Conservation (phyloP, 2,113 vertebrate genomes). For the Xiphophorus maculatus region DNA sequence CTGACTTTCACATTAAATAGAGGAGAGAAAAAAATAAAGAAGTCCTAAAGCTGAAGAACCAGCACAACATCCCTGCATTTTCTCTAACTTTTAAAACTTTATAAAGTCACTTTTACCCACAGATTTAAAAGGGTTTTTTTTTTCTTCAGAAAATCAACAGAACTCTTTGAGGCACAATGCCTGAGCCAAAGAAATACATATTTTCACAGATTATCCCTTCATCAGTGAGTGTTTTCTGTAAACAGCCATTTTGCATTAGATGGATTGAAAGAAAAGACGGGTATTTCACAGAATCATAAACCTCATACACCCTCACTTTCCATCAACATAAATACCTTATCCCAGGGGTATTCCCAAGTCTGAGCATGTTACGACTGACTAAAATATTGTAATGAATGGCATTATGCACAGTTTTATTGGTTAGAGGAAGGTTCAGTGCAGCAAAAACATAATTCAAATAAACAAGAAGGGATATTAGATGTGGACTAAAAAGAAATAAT, state of each 20-base stretch:
- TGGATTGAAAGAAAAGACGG: conserved; percentile 64
- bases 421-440: background rate
- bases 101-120: background rate
- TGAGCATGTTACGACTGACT: conserved; percentile 42
- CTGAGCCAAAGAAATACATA: conserved; percentile 31
- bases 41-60: background rate
- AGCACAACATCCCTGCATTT: background rate
- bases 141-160: background rate
- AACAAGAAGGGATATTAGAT: background rate
- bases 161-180: conserved; percentile 9
- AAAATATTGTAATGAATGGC: conserved; percentile 32
- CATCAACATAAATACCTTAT: conserved; percentile 60
- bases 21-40: conserved; percentile 15
- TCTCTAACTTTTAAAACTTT: background rate
- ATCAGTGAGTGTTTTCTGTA: conserved; percentile 67
- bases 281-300: conserved; percentile 59
- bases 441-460: background rate
- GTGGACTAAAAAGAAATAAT: background rate
- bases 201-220: conserved; percentile 68
- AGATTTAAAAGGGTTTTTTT: background rate
- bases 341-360: conserved; percentile 53
- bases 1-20: conserved; percentile 49
- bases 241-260: conserved; percentile 66
- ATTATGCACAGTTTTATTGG: conserved; percentile 5
- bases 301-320: conserved; percentile 53